Evolutionary conservation across 2,888 invertebrate species (phyloP).

Genomic region (Drosophila barbarae): DNA sequence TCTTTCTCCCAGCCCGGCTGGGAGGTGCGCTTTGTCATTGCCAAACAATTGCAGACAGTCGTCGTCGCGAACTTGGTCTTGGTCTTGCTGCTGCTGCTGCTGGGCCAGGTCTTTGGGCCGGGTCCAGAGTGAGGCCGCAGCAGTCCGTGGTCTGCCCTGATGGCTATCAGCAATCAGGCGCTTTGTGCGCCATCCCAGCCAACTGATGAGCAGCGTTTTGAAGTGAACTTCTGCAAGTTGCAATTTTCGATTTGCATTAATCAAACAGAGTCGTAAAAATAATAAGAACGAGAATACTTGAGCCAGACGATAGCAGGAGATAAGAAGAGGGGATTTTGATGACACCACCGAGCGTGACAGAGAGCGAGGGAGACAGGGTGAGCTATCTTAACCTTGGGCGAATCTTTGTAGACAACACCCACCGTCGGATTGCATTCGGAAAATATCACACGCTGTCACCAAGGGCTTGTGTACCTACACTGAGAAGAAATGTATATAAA

Average conservation of each 20-base stretch:
- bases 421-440: conserved; percentile 40
- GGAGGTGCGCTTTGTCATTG: conserved; percentile 75
- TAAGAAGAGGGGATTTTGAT: conserved; percentile 23
- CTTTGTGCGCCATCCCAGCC: conserved; percentile 63
- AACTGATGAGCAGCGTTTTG: conserved; percentile 59
- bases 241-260: conserved; percentile 50
- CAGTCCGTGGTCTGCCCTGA: conserved; percentile 44
- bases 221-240: conserved; percentile 41
- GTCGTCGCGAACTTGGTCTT: conserved; percentile 40
- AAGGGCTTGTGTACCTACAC: conserved; percentile 22
- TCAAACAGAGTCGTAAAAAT: conserved; percentile 47
- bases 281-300: conserved; percentile 29
- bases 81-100: conserved; percentile 41
- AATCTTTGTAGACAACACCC: conserved; percentile 31
- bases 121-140: conserved; percentile 4
- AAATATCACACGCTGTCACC: conserved; percentile 68
- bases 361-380: conserved; percentile 12
- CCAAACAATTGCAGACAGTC: conserved; percentile 66
- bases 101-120: conserved; percentile 16
- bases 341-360: conserved; percentile 24
- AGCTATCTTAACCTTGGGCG: conserved; percentile 47
- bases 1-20: conserved; percentile 43
- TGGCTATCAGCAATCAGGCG: conserved; percentile 76
- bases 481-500: neutral
- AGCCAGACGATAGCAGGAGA: conserved; percentile 35